phyloP scores from a whole-genome alignment of 2,888 invertebrate genomes.

The Megalurothrips usitatus region DNA sequence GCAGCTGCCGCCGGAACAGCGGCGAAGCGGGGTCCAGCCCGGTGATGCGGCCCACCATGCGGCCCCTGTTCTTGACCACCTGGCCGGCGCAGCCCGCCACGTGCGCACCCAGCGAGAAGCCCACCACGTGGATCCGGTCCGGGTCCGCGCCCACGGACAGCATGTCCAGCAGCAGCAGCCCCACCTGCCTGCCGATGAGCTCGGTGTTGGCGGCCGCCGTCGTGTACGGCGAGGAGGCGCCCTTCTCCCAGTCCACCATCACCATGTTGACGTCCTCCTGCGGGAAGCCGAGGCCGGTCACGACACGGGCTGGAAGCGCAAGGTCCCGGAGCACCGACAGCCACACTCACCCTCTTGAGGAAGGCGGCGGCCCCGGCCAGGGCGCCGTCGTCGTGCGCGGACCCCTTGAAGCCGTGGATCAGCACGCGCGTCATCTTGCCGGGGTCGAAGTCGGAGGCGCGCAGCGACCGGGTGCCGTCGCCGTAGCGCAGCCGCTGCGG shows the following conservation, averaged over 20 bases:
- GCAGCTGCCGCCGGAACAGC: conserved; percentile 54
- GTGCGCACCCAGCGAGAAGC: conserved; percentile 59
- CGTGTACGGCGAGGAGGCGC: conserved; percentile 54
- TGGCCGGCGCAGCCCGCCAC: conserved; percentile 58
- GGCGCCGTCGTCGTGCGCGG: conserved; percentile 51
- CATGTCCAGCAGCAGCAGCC: conserved; percentile 51
- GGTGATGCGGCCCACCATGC: conserved; percentile 55
- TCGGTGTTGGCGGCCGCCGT: conserved; percentile 58
- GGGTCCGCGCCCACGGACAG: conserved; percentile 49
- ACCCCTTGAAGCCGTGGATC: conserved; percentile 57
- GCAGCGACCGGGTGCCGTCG: conserved; percentile 49
- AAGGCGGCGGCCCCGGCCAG: conserved; percentile 48
- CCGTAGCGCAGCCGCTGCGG: conserved; percentile 50
- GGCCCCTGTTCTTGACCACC: conserved; percentile 47
- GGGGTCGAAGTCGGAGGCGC: conserved; percentile 48
- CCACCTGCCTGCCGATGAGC: conserved; percentile 53
- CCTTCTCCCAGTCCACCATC: conserved; percentile 55
- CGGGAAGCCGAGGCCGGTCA: conserved; percentile 3
- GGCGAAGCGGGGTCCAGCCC: conserved; percentile 57
- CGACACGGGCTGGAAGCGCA: background rate
- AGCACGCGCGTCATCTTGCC: conserved; percentile 51
- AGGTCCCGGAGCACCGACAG: background rate
- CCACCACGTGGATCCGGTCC: conserved; percentile 52
- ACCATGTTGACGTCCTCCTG: conserved; percentile 55
- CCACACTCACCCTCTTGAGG: conserved; percentile 51